Conservation (phyloP, 2,113 vertebrate species). For the Pteropus alecto region DNA sequence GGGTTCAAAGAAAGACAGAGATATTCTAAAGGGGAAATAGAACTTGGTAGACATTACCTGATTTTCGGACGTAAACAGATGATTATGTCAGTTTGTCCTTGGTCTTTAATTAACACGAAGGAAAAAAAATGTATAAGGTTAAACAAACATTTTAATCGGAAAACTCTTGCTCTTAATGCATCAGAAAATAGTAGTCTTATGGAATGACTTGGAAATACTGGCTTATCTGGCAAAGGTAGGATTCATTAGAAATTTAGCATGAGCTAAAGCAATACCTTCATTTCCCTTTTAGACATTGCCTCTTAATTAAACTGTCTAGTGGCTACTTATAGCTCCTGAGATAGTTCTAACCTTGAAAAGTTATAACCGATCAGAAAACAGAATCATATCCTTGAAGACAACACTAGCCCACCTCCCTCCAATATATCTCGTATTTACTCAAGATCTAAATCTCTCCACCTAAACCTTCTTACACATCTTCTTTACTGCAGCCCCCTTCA, state of each 20-base stretch:
- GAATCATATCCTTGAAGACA: background rate
- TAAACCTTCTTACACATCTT: background rate
- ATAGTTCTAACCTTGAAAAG: background rate
- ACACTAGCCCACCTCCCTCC: fast-evolving
- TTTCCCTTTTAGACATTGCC: too few relatives aligned
- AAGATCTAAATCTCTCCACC: background rate
- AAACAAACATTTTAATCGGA: background rate
- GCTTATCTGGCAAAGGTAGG: background rate
- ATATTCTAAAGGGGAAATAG: background rate
- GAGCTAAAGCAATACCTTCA: background rate
- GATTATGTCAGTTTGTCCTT: background rate
- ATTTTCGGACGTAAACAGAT: background rate
- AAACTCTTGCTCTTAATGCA: background rate
- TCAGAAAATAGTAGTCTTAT: background rate
- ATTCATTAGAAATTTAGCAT: background rate
- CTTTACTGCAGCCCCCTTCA: background rate
- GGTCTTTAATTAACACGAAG: background rate
- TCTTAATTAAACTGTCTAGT: background rate
- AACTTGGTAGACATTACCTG: background rate
- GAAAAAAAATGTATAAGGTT: background rate
- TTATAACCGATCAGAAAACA: background rate
- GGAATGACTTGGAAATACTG: background rate
- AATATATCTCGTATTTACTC: background rate
- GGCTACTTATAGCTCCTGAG: fast-evolving
- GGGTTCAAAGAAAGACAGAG: background rate